A percentile compares a stretch with the other conserved stretches of the same genome.
Evolutionary conservation across 2,113 vertebrate genomes (phyloP).

Genomic region (Xenopus tropicalis): DNA sequence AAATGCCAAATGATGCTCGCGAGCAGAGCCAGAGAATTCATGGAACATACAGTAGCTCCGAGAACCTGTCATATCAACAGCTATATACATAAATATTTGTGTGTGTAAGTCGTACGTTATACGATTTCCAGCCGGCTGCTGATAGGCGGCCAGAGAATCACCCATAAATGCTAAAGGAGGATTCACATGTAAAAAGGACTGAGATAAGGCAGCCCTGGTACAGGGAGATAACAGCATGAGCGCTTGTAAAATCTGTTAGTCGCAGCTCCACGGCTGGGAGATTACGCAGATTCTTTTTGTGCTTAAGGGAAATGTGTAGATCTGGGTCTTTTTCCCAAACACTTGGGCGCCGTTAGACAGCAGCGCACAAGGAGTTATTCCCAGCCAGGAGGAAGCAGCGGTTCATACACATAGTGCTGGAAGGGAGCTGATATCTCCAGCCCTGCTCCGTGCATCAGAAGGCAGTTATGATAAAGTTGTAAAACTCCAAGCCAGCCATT

Average conservation of each 20-base stretch:
- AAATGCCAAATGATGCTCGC: too few relatives aligned
- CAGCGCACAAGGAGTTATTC: too few relatives aligned
- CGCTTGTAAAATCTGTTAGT: constrained; percentile 6
- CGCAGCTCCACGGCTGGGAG: not conserved
- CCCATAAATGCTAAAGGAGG: not conserved
- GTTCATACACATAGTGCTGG: not conserved
- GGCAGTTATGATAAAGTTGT: not conserved
- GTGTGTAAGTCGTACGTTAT: not conserved
- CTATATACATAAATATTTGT: too few relatives aligned
- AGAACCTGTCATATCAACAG: too few relatives aligned
- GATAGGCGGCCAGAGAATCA: not conserved
- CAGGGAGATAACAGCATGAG: constrained; percentile 8
- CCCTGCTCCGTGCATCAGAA: not conserved
- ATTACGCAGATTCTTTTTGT: constrained; percentile 18
- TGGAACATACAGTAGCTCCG: too few relatives aligned
- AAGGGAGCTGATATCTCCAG: not conserved
- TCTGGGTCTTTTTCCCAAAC: too few relatives aligned
- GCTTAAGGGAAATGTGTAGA: not conserved
- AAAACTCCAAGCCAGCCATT: not conserved
- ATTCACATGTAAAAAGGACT: constrained; percentile 3
- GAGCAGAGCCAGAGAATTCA: too few relatives aligned
- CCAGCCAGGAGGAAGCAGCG: too few relatives aligned
- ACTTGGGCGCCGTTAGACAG: too few relatives aligned
- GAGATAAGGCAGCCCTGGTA: constrained; percentile 20
- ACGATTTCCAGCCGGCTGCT: not conserved